Conservation (phyloP, 2,888 invertebrate species). For the Plebejus melissa region DNA sequence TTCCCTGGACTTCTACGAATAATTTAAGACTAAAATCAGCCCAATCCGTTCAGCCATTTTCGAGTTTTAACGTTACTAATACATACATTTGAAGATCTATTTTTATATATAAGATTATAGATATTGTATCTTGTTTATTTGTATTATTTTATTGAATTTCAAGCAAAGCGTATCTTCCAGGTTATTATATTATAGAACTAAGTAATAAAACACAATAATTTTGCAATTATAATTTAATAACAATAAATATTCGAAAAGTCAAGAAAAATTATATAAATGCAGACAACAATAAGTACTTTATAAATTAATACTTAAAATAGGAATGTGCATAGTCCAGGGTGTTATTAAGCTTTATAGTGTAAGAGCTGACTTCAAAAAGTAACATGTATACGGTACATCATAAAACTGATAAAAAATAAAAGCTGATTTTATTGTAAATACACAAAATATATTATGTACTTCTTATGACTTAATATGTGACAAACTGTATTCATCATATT, state of each 20-base stretch:
- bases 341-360: not conserved
- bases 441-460: not conserved
- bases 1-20: no score
- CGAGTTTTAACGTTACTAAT: no score
- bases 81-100: no score
- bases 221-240: conserved; percentile 33
- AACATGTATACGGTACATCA: not conserved
- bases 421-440: not conserved
- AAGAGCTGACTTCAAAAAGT: not conserved
- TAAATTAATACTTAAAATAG: not conserved
- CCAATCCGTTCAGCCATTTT: no score
- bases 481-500: not conserved
- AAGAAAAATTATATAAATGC: conserved; percentile 28
- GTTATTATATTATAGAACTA: no score
- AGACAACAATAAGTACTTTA: not conserved
- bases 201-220: conserved; percentile 25
- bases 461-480: not conserved
- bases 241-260: conserved; percentile 40
- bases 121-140: no score
- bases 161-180: no score
- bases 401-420: not conserved
- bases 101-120: no score
- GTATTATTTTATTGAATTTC: no score
- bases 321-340: conserved; percentile 7
- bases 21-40: no score